Percentiles rank a stretch among this genome's conserved stretches.
phyloP scores from a whole-genome alignment of 2,113 vertebrate species.

The Pao palembangensis region DNA sequence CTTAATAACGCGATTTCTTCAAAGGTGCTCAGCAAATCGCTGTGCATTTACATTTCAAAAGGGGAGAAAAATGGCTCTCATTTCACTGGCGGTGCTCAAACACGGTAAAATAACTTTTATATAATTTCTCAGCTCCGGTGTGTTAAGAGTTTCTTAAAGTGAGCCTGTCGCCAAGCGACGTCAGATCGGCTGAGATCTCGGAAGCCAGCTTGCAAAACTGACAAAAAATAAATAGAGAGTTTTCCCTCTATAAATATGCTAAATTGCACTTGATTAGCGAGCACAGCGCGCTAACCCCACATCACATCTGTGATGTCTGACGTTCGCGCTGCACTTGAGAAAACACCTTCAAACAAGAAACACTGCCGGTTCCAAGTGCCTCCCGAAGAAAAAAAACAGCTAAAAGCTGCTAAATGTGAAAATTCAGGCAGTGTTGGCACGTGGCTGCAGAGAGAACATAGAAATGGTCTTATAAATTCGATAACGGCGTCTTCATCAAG shows the following conservation, averaged over 20 bases:
- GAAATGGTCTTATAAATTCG: slow-evolving; percentile 34
- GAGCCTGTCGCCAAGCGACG: slow-evolving; percentile 56
- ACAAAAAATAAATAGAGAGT: slow-evolving; percentile 36
- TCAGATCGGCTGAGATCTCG: slow-evolving; percentile 55
- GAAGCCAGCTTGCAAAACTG: slow-evolving; percentile 47
- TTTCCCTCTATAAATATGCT: too few species aligned
- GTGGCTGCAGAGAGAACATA: background rate
- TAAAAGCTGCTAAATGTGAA: background rate
- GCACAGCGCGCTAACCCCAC: too few species aligned
- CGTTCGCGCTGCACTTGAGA: too few species aligned
- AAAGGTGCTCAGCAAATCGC: slow-evolving; percentile 74
- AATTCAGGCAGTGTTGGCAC: background rate
- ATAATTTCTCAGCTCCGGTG: slow-evolving; percentile 1
- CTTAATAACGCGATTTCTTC: slow-evolving; percentile 75
- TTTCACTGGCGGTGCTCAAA: slow-evolving; percentile 55
- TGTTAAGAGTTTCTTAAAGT: slow-evolving; percentile 66
- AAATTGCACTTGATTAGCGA: too few species aligned
- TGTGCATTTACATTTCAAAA: slow-evolving; percentile 77
- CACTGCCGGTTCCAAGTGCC: too few species aligned
- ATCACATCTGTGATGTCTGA: too few species aligned
- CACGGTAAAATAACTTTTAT: slow-evolving; percentile 1
- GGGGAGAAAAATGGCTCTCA: slow-evolving; percentile 72
- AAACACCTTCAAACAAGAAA: too few species aligned
- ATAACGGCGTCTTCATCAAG: slow-evolving; percentile 49
- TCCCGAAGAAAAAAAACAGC: background rate